Percentiles rank a stretch among this genome's conserved stretches.
phyloP scores from a whole-genome alignment of 2,113 vertebrate species.

The Heloderma charlesbogerti region DNA sequence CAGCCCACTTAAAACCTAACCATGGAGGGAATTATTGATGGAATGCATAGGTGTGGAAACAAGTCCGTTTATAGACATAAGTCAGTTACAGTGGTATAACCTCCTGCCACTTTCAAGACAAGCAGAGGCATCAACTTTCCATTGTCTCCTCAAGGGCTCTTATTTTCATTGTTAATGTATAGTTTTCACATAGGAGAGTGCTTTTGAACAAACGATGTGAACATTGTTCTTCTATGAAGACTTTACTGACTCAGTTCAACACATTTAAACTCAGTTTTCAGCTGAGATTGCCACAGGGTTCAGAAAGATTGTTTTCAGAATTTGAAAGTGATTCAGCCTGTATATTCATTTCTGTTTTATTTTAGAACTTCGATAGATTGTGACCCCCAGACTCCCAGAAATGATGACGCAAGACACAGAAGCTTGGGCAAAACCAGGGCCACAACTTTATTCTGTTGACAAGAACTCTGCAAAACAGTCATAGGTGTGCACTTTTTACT shows the following conservation, averaged over 20 bases:
- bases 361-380: background rate
- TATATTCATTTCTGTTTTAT: background rate
- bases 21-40: background rate
- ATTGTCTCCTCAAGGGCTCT: background rate
- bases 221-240: background rate
- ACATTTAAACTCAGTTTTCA: background rate
- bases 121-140: background rate
- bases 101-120: background rate
- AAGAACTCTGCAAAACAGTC: too few species aligned
- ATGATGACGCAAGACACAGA: too few species aligned
- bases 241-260: background rate
- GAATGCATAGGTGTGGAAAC: background rate
- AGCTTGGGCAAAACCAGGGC: too few species aligned
- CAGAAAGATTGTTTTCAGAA: rapidly evolving
- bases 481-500: too few species aligned
- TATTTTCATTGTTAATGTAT: background rate
- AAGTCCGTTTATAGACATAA: background rate
- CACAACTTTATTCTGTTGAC: too few species aligned
- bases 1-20: background rate
- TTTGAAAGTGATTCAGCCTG: background rate
- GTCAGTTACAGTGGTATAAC: background rate
- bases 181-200: background rate
- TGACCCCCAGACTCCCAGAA: too few species aligned
- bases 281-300: rapidly evolving
- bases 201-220: background rate